Conservation (phyloP, 1,140 invertebrate genomes). For the Danaus plexippus region DNA sequence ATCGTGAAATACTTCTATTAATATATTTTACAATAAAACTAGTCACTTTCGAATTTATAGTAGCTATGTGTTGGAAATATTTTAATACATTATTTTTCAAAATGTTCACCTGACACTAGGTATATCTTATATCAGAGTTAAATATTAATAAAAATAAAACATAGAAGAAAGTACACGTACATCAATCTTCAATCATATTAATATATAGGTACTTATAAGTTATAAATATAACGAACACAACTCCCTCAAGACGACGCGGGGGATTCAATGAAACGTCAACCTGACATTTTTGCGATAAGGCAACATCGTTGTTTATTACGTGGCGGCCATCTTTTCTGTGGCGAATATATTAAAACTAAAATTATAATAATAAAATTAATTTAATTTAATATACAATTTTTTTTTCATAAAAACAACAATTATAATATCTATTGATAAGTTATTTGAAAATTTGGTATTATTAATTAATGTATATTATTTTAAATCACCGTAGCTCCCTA, state of each 20-base stretch:
- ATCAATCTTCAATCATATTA: too few species aligned
- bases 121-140: neutral
- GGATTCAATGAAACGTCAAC: conserved; percentile 34
- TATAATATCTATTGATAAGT: too few species aligned
- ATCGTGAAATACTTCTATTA: too few species aligned
- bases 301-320: conserved; percentile 38
- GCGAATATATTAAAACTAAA: too few species aligned
- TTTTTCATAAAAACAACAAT: too few species aligned
- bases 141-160: neutral
- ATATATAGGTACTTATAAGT: conserved; percentile 6
- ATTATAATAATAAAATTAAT: too few species aligned
- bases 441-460: too few species aligned
- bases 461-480: too few species aligned
- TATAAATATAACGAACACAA: conserved; percentile 22
- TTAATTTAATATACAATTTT: too few species aligned
- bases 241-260: conserved; percentile 20
- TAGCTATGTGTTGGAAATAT: conserved; percentile 8
- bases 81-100: conserved; percentile 2
- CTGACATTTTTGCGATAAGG: conserved; percentile 46
- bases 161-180: too few species aligned
- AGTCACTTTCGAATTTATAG: neutral
- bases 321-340: conserved; percentile 14
- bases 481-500: neutral
- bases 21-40: too few species aligned
- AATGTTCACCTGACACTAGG: neutral